These are phyloP conservation scores for Hormaphis cornu DNA, from an alignment of 1,140 invertebrate species.

Conservation along the genomic window DNA sequence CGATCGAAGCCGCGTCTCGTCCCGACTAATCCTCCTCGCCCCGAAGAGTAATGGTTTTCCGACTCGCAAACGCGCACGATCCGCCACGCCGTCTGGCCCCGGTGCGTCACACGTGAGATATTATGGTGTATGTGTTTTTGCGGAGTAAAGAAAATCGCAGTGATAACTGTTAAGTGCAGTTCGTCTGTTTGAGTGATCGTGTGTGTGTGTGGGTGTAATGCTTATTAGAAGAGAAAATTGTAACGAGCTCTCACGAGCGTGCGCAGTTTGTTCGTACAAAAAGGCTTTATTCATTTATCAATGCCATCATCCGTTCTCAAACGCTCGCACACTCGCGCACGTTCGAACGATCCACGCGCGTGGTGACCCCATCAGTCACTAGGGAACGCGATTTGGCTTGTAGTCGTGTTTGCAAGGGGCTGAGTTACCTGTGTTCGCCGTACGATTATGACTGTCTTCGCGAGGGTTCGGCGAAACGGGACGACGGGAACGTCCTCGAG, in stretches of 20 bases:
- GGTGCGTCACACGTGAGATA: too few species aligned
- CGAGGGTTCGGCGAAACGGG: too few species aligned
- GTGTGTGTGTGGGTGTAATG: neutral
- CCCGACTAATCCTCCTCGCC: neutral
- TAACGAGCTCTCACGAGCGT: neutral
- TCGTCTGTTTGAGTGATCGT: too few species aligned
- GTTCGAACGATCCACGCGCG: neutral
- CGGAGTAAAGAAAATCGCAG: too few species aligned
- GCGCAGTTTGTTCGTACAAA: neutral
- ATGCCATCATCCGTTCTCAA: conserved; percentile 22
- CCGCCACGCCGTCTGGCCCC: too few species aligned
- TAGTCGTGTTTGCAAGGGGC: neutral
- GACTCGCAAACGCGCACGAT: neutral
- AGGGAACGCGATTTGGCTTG: neutral
- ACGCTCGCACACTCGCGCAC: neutral
- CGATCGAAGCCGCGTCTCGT: neutral
- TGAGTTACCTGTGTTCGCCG: too few species aligned
- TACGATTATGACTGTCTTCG: too few species aligned
- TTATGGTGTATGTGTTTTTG: too few species aligned
- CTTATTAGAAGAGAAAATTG: neutral
- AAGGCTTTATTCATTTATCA: conserved; percentile 11
- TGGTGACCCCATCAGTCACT: conserved; percentile 18
- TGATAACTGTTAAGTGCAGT: too few species aligned
- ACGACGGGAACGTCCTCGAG: too few species aligned
- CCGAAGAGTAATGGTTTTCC: neutral